These are phyloP conservation scores for Chelmon rostratus DNA, from an alignment of 2,797 vertebrate genomes.

Conservation along the genomic window DNA sequence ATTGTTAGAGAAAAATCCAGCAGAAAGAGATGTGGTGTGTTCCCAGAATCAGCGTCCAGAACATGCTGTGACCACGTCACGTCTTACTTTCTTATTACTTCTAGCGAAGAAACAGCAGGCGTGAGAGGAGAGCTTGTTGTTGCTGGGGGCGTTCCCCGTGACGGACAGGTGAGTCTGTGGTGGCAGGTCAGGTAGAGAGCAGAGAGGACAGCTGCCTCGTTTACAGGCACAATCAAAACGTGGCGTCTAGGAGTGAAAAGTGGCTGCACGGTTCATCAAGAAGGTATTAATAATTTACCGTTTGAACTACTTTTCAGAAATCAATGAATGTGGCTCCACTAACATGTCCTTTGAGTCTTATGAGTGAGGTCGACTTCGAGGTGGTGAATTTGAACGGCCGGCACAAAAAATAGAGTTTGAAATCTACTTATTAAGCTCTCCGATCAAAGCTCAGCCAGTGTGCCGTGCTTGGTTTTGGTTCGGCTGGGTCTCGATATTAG, in stretches of 20 bases:
- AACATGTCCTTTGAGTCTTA: constrained; percentile 5
- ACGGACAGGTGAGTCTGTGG: constrained; percentile 1
- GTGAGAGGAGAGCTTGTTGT: constrained; percentile 1
- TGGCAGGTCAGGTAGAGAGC: background rate
- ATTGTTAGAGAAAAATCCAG: constrained; percentile 6
- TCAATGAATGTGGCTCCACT: constrained; percentile 6
- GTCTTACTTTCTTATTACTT: constrained; percentile 10
- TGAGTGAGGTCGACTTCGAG: background rate
- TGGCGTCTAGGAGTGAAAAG: background rate
- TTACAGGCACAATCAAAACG: background rate
- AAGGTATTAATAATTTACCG: background rate
- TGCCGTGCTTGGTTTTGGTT: background rate
- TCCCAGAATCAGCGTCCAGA: background rate
- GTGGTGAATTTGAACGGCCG: background rate
- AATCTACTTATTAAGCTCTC: background rate
- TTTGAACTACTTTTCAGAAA: constrained; percentile 9
- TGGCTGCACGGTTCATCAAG: background rate
- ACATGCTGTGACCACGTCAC: background rate
- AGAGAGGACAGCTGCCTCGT: background rate
- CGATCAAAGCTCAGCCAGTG: background rate
- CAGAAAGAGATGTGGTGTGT: background rate
- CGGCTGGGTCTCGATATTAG: background rate
- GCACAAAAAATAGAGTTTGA: constrained; percentile 11
- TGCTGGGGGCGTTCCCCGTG: background rate
- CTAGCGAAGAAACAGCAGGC: background rate